These are phyloP conservation scores for Nowickia ferox DNA, from an alignment of 2,888 invertebrate genomes.

Conservation along the genomic window DNA sequence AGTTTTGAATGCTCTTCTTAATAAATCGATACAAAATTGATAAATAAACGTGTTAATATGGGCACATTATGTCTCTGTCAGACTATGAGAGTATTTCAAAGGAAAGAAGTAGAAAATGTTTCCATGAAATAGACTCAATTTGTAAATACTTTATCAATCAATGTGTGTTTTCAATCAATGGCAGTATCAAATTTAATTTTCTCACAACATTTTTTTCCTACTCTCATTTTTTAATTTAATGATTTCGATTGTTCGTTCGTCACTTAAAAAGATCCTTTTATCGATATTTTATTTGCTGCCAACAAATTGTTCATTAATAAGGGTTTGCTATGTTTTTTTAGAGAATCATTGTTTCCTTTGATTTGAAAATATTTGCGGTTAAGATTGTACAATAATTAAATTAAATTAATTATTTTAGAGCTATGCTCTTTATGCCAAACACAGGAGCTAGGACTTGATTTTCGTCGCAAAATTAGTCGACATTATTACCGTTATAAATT, in stretches of 20 bases:
- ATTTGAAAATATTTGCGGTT: slow-evolving; percentile 1
- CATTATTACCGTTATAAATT: too few relatives aligned
- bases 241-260: slow-evolving; percentile 19
- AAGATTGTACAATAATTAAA: too few relatives aligned
- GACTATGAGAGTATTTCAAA: background rate
- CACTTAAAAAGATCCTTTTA: slow-evolving; percentile 29
- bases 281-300: slow-evolving; percentile 12
- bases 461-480: too few relatives aligned
- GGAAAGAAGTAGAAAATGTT: background rate
- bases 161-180: slow-evolving; percentile 4
- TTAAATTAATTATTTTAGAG: too few relatives aligned
- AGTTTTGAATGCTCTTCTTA: slow-evolving; percentile 2
- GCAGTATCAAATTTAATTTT: slow-evolving; percentile 37
- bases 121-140: slow-evolving; percentile 48
- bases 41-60: slow-evolving; percentile 71
- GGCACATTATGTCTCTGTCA: slow-evolving; percentile 68
- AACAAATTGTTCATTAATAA: slow-evolving; percentile 55
- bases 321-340: slow-evolving; percentile 54
- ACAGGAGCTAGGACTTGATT: too few relatives aligned
- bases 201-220: slow-evolving; percentile 31
- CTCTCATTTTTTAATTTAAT: background rate
- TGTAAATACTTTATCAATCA: slow-evolving; percentile 48
- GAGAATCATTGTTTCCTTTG: too few relatives aligned
- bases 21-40: slow-evolving; percentile 18
- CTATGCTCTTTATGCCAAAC: too few relatives aligned